Evolutionary conservation across 2,797 vertebrate genomes (phyloP), one percentile per base, ranked within the genome.

Genomic region (Rhinella marina): DNA sequence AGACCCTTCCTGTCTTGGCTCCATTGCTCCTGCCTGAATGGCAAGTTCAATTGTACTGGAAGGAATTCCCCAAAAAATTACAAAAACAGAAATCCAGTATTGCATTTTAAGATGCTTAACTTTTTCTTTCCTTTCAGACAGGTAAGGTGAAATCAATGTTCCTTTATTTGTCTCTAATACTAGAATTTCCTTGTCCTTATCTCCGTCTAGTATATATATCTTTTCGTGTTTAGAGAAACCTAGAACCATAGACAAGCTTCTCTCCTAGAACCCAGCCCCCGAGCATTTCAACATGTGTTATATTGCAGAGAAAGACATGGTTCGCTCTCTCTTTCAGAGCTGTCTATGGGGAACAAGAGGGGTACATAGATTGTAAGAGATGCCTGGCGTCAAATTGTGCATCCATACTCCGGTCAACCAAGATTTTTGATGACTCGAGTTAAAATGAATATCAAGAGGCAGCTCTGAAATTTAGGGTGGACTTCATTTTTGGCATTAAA

Each of bases 101-200:
- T 96, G 95, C 95, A 95, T 94, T 96, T 95, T 92, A 91, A 93
- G 90, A 75, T 5, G 86, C 82, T 57, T 81, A 57, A 57, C 50
- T 88, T 41, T 90, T 93, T 77, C 23, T 77, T 92, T 79, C 11
- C 90, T 93, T 90, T 75, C 84, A 61, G 86, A 90, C 92, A 95
- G 95, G 94, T 95, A 95, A 96, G 94, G 89, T 92, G 64, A 64
- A 85, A 66, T 76, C 25, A 86, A 81, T 82, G 41, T 72, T 13
- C 82, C 91, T 93, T 81, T 86, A 82, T 89, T 84, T 1, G 0
- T 92, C 92, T 91, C 90, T 89, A 23, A 25, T 27, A 62, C 66
- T 82, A 89, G 86, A 90, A 89, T 13, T 86, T 90, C 86, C 87
- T 84, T 83, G 73, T 92, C 92, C 90, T 92, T 93, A 90, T 92